phyloP scores from a whole-genome alignment of 2,888 invertebrate genomes.

The Mimachlamys varia region DNA sequence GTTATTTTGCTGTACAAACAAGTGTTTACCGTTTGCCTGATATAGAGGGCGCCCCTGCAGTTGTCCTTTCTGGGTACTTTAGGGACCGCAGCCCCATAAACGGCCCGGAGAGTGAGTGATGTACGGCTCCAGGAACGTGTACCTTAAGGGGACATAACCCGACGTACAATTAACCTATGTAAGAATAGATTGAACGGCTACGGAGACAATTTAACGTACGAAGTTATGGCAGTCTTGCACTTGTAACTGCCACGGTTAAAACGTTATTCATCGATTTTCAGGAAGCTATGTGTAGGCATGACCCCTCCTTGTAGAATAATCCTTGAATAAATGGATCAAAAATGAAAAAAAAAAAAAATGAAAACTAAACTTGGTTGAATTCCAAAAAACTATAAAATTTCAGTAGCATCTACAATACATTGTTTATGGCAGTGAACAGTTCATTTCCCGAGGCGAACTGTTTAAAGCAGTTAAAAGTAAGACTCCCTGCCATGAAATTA shows the following conservation, averaged over 20 bases:
- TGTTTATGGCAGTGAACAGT: background rate
- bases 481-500: background rate
- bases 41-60: background rate
- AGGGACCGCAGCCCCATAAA: background rate
- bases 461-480: background rate
- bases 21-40: background rate
- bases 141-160: background rate
- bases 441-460: background rate
- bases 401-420: background rate
- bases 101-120: background rate
- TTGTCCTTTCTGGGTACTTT: slow-evolving; percentile 11
- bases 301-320: background rate
- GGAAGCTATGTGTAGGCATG: background rate
- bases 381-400: background rate
- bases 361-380: background rate
- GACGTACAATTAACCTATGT: background rate
- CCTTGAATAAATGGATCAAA: background rate
- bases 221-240: background rate
- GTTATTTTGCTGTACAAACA: background rate
- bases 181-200: background rate
- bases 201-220: background rate
- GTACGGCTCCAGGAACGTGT: background rate
- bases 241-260: background rate
- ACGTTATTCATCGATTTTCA: background rate
- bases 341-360: background rate